Evolutionary conservation across 2,888 invertebrate species (phyloP).

Genomic region (Rotaria sp.): DNA sequence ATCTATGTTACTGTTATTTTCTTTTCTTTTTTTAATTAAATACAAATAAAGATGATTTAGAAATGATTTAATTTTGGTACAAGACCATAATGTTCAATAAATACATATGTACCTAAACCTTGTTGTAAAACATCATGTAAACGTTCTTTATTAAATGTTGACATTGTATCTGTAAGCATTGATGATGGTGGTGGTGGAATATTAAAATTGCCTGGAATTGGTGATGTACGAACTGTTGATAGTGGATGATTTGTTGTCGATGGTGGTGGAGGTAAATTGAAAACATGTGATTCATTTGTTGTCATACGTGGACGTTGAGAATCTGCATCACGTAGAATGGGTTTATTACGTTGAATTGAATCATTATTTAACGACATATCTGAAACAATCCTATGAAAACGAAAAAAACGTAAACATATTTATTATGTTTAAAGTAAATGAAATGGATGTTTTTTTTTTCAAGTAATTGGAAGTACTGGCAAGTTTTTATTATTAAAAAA

Average conservation of each 20-base stretch:
- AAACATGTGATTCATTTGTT: neutral
- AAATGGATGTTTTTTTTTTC: too few relatives aligned
- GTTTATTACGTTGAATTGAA: neutral
- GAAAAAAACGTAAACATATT: too few relatives aligned
- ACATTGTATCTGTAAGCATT: neutral
- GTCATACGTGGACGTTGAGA: neutral
- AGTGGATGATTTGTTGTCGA: neutral
- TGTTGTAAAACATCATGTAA: neutral
- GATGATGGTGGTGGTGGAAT: neutral
- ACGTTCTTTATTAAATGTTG: neutral
- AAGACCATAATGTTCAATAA: neutral
- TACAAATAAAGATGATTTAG: neutral
- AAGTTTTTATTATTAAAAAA: too few relatives aligned
- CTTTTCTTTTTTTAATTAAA: neutral
- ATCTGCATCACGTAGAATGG: neutral
- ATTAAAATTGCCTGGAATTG: neutral
- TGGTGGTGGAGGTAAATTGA: neutral
- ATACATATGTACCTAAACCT: constrained; percentile 4
- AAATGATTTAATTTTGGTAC: neutral
- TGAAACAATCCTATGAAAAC: neutral
- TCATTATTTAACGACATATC: neutral
- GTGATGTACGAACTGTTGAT: neutral
- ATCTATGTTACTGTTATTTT: neutral
- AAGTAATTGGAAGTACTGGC: too few relatives aligned
- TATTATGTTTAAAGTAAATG: too few relatives aligned